These are phyloP conservation scores for Andrena chrysosceles DNA, from an alignment of 2,888 invertebrate genomes.

Conservation along the genomic window DNA sequence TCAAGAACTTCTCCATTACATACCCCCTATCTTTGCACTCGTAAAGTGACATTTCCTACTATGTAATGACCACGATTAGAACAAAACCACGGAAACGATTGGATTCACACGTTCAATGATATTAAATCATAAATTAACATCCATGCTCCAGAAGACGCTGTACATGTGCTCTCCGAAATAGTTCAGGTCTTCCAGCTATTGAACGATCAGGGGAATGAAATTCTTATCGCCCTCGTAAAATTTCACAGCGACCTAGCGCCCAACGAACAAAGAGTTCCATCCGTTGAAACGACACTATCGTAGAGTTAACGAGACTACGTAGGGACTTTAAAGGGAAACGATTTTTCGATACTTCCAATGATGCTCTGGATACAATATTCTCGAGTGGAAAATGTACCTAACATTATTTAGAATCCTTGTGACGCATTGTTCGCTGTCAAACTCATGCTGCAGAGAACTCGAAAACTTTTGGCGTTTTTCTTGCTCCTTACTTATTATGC, in stretches of 20 bases:
- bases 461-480: slow-evolving; percentile 15
- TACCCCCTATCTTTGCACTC: too few species aligned
- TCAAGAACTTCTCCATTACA: too few species aligned
- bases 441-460: background rate
- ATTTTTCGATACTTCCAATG: background rate
- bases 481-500: background rate
- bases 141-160: too few species aligned
- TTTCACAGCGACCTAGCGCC: background rate
- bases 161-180: too few species aligned
- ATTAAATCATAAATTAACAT: too few species aligned
- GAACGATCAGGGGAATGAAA: background rate
- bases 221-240: background rate
- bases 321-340: background rate
- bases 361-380: background rate
- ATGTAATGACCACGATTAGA: too few species aligned
- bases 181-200: background rate
- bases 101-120: too few species aligned
- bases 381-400: background rate
- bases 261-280: background rate
- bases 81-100: too few species aligned
- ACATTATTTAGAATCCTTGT: slow-evolving; percentile 46
- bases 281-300: background rate
- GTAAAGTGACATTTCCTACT: too few species aligned
- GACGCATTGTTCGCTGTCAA: slow-evolving; percentile 14
- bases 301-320: background rate